phyloP scores from a whole-genome alignment of 2,888 invertebrate species.

The Cybosia mesomella region DNA sequence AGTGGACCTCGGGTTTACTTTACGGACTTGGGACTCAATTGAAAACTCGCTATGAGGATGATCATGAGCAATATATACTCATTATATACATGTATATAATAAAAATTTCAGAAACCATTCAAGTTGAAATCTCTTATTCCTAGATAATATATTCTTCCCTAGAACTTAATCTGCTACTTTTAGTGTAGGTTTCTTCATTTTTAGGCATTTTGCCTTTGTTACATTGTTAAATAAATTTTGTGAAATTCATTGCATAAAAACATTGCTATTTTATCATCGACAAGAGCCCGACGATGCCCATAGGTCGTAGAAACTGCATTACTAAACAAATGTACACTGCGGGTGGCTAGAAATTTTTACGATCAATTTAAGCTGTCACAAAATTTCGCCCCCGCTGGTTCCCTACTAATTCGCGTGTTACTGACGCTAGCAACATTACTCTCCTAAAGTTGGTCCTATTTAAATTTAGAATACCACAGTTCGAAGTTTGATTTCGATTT shows the following conservation, averaged over 20 bases:
- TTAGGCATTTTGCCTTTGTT: no score
- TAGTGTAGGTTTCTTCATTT: no score
- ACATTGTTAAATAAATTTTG: not conserved
- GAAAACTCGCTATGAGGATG: no score
- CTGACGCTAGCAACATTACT: conserved; percentile 16
- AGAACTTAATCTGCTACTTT: not conserved
- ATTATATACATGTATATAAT: no score
- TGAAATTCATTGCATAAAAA: not conserved
- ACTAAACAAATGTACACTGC: conserved; percentile 48
- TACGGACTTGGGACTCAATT: no score
- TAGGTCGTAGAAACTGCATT: conserved; percentile 38
- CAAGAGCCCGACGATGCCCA: conserved; percentile 20
- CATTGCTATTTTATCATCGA: conserved; percentile 20
- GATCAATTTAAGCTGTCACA: conserved; percentile 52
- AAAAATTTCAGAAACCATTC: no score
- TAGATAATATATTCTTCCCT: no score
- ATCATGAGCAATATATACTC: no score
- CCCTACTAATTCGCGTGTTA: conserved; percentile 60
- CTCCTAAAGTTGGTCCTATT: conserved; percentile 28
- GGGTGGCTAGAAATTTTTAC: conserved; percentile 58
- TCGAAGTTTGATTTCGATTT: not conserved
- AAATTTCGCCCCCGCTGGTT: conserved; percentile 64
- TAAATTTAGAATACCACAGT: conserved; percentile 26
- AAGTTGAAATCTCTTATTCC: no score
- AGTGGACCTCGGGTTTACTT: no score